Percentiles rank a stretch among this genome's conserved stretches.
These are phyloP conservation scores for Zonotrichia albicollis DNA, from an alignment of 2,797 vertebrate genomes.

Conservation along the genomic window DNA sequence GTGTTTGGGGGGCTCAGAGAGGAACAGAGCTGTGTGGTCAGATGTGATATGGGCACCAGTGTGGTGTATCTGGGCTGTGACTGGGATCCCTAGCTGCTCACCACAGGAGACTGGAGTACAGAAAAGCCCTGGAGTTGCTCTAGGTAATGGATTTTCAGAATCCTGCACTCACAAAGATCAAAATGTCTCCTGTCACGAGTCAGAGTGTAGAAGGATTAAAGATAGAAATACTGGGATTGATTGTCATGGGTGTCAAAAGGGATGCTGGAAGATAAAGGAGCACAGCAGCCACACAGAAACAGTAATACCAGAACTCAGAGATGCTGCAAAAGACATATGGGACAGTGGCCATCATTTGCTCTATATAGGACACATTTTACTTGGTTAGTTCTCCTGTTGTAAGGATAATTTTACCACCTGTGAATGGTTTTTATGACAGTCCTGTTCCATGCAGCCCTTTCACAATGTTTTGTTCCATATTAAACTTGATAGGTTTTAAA, in stretches of 20 bases:
- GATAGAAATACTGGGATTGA: neutral
- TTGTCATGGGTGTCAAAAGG: neutral
- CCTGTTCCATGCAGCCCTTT: neutral
- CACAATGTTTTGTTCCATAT: neutral
- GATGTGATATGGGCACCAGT: neutral
- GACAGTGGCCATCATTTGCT: neutral
- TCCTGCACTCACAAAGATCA: neutral
- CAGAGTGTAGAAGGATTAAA: neutral
- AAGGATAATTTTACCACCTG: neutral
- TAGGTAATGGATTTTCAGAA: neutral
- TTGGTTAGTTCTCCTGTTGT: neutral
- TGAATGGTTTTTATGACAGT: neutral
- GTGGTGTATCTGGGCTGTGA: neutral
- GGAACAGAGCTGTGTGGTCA: neutral
- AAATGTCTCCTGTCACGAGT: neutral
- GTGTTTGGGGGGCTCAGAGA: slow-evolving; percentile 7
- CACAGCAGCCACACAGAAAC: rapidly evolving
- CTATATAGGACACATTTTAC: neutral
- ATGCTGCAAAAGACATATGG: neutral
- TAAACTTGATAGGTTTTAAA: neutral
- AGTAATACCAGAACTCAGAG: neutral
- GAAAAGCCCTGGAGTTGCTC: neutral
- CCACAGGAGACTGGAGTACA: neutral
- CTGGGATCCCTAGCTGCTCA: neutral
- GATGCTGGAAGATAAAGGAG: neutral